phyloP scores from a whole-genome alignment of 2,113 vertebrate genomes.

The Oncorhynchus nerka region DNA sequence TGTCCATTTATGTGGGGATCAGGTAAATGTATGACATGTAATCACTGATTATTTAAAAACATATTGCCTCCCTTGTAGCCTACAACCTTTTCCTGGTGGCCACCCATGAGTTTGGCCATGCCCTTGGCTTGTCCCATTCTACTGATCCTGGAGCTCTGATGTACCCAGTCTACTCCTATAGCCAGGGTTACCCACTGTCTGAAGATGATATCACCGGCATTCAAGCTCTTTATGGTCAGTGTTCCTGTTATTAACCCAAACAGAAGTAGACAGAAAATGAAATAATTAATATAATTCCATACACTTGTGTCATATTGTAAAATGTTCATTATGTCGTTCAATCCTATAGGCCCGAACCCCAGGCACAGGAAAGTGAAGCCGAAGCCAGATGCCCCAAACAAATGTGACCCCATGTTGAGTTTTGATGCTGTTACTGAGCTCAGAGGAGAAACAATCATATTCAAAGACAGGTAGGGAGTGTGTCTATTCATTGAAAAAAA shows the following conservation, averaged over 20 bases:
- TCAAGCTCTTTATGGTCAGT: conserved; percentile 88
- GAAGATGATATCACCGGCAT: conserved; percentile 92
- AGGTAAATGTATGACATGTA: neutral
- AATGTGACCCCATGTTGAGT: conserved; percentile 71
- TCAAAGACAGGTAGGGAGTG: conserved; percentile 75
- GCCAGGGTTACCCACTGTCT: conserved; percentile 77
- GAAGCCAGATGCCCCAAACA: conserved; percentile 71
- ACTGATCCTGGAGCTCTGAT: conserved; percentile 88
- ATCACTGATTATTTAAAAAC: neutral
- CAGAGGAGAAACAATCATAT: conserved; percentile 75
- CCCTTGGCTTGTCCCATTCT: conserved; percentile 91
- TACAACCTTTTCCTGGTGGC: conserved; percentile 95
- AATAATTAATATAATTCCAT: too few relatives aligned
- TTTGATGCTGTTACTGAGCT: conserved; percentile 78
- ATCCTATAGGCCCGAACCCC: conserved; percentile 68
- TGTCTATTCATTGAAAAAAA: neutral
- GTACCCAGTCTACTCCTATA: conserved; percentile 90
- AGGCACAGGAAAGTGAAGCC: conserved; percentile 61
- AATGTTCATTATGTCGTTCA: conserved; percentile 1
- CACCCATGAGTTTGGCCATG: conserved; percentile 92
- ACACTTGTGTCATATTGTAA: neutral
- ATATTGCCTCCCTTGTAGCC: conserved; percentile 59
- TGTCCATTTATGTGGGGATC: neutral
- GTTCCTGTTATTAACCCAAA: neutral
- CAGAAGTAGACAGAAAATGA: neutral